A percentile compares a stretch with the other conserved stretches of the same genome.
Evolutionary conservation across 2,113 vertebrate genomes (phyloP).

Genomic region (Baryphthengus martii): DNA sequence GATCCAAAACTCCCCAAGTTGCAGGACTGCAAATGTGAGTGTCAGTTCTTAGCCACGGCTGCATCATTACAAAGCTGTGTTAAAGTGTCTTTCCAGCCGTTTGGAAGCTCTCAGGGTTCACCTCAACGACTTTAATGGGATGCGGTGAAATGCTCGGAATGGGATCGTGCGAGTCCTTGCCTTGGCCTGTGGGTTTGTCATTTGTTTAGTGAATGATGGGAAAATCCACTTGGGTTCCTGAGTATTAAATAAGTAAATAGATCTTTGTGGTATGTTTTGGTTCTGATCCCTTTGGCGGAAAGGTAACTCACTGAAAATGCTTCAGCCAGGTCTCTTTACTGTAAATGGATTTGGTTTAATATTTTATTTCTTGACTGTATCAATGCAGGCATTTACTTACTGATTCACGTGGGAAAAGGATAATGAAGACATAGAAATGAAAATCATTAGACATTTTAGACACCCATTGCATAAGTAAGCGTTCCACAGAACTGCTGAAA

Average conservation of each 20-base stretch:
- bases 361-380: not conserved
- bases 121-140: not conserved
- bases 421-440: not conserved
- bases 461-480: not conserved
- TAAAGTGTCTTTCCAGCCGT: not conserved
- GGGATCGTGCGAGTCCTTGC: not conserved
- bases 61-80: not conserved
- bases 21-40: not conserved
- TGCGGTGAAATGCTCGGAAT: fast-evolving
- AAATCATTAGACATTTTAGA: not conserved
- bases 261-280: not conserved
- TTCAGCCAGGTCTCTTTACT: not conserved
- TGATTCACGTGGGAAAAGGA: not conserved
- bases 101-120: not conserved
- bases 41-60: not conserved
- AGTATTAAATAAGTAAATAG: not conserved
- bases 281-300: not conserved
- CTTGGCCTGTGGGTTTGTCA: not conserved
- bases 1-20: not conserved
- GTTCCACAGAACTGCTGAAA: not conserved
- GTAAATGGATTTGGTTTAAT: not conserved
- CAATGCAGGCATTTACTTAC: not conserved
- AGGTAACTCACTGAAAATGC: not conserved
- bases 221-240: not conserved
- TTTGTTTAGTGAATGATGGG: not conserved